Evolutionary conservation across 2,797 vertebrate species (phyloP), one percentile per base, ranked within the genome.

Genomic region (Nannoperca obscura): DNA sequence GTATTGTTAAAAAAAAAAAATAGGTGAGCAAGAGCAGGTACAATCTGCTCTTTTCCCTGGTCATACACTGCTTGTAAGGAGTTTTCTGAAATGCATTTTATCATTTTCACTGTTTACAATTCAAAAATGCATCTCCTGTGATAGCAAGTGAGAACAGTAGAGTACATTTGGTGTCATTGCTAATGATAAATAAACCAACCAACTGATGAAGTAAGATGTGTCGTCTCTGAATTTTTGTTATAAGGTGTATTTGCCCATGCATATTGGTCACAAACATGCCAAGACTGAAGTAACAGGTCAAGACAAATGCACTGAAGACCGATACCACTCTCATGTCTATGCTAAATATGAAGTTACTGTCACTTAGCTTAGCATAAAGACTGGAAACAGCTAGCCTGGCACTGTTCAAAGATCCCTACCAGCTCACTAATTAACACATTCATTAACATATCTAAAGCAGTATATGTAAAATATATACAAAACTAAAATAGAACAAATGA

Each of bases 61-160:
- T 92, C 91, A 88, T 89, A 91, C 92, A 93, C 90, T 94, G 94
- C 94, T 96, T 94, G 92, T 94, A 91, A 94, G 92, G 91, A 93
- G 94, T 92, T 86, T 93, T 93, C 78, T 55, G 84, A 94, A 93
- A 94, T 93, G 91, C 95, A 94, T 95, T 95, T 95, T 85, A 93
- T 96, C 95, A 95, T 94, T 95, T 92, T 88, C 95, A 95, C 93
- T 89, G 96, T 97, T 97, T 96, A 96, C 96, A 96, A 93, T 89
- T 95, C 84, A 87, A 93, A 38, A 93, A 94, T 93, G 92, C 95
- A 96, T 96, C 96, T 96, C 95, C 95, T 94, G 91, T 91, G 89
- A 94, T 94, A 94, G 93, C 93, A 94, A 95, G 90, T 90, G 84
- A 91, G 90, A 90, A 93, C 88, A 90, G 86, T 93, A 91, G 92